Percentiles rank a stretch among this genome's conserved stretches.
These are phyloP conservation scores for Clarias fuscus DNA, from an alignment of 2,797 vertebrate genomes.

Conservation along the genomic window DNA sequence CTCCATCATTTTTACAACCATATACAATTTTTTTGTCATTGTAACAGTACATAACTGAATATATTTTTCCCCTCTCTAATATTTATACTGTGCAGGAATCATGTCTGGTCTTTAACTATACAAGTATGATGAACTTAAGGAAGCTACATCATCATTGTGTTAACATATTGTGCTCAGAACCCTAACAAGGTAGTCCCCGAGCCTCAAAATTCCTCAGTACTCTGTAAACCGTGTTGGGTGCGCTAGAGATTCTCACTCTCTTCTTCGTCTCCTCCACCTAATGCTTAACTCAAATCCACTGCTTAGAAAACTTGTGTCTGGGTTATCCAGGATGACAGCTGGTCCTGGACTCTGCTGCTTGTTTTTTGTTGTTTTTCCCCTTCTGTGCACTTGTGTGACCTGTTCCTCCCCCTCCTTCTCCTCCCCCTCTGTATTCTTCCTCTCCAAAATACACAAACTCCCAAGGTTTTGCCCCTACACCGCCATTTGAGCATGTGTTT, in stretches of 20 bases:
- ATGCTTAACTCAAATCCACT: not conserved
- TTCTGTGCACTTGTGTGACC: constrained; percentile 7
- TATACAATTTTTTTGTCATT: too few species aligned
- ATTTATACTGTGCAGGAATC: not conserved
- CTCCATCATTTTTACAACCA: too few species aligned
- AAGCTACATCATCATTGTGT: not conserved
- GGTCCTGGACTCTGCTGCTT: constrained; percentile 17
- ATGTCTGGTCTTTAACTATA: not conserved
- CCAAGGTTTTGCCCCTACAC: not conserved
- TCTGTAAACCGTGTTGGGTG: not conserved
- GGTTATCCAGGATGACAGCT: constrained; percentile 29
- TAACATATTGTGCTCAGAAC: not conserved
- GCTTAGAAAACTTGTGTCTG: not conserved
- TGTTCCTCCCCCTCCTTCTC: not conserved
- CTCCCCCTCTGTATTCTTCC: not conserved
- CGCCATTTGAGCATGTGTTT: not conserved
- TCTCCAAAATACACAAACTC: constrained; percentile 42
- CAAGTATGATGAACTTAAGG: not conserved
- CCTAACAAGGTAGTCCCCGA: not conserved
- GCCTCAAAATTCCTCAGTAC: not conserved
- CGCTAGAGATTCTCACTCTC: not conserved
- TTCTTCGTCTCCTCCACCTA: not conserved
- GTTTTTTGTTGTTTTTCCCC: not conserved
- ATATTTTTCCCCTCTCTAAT: too few species aligned
- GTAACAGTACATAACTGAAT: too few species aligned